Base-by-base conservation (phyloP, 2,888 invertebrate genomes). In the Dynastes maya region DNA sequence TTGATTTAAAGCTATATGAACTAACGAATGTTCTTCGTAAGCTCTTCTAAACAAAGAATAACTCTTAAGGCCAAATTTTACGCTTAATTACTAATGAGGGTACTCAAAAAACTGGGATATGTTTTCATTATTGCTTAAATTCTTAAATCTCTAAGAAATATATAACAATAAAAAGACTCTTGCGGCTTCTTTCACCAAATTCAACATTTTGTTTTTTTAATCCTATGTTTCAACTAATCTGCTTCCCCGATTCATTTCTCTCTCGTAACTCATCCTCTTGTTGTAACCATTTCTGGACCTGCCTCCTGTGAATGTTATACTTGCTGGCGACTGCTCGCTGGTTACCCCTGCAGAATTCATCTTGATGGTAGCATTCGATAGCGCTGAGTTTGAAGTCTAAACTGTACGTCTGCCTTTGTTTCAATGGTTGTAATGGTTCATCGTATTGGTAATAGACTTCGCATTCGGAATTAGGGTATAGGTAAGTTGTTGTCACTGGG, bases 241-340 rank as follows among this genome's bases (percentile, higher is more conserved):
- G 86, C 81, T 86, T 86, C 64, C 86, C 82, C 29, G 84, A 81
- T 82, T 87, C 87, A 80, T 86, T 87, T 77, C 86, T 85, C 78
- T 86, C 85, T 65, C 86, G 82, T 45, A 89, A 80, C 81, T 89
- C 88, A 29, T 88, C 87, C 76, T 90, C 91, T 83, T 90, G 90
- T 82, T 91, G 91, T 78, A 91, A 85, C 92, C 92, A 92, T 82
- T 91, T 90, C 81, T 91, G 91, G 76, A 91, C 88, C 82, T 91
- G 90, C 67, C 89, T 86, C 67, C 89, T 84, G 84, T 89, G 89
- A 74, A 90, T 89, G 80, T 89, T 88, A 84, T 89, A 90, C 82
- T 90, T 90, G 75, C 85, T 87, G 11, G 90, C 89, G 3, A 89
- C 90, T 9, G 90, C 89, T 78, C 89, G 84, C 80, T 90, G 90